Base-by-base conservation (phyloP, 2,113 vertebrate genomes). In the Melozone crissalis region DNA sequence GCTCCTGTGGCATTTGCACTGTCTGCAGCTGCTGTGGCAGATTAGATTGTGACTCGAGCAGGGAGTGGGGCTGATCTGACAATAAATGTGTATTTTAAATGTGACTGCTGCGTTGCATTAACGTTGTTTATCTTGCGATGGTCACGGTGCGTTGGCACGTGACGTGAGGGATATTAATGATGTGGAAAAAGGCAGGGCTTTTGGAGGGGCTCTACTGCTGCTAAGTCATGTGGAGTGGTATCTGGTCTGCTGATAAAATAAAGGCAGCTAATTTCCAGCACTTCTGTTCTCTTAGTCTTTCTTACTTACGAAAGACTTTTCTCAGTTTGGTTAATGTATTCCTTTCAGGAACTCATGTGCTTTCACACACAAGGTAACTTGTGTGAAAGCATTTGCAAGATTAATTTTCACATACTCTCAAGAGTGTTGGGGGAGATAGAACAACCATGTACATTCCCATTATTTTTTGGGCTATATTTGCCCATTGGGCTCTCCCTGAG, bases 51-150 rank as follows among this genome's bases (percentile, higher is more conserved):
- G 41, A 10, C 58, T 93, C 75, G 46, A 31, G 10, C 1, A 0
- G 72, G 57, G 28, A 91, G 72, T 3, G 2, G 77, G 88, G 81
- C 86, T 84, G 39, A 79, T 75, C 62, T 94, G 93, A 94, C 83
- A 90, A 51, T 84, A 80, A 91, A 65, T 76, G 76, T 74, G 67
- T 90, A 78, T 82, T 95, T 87, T 65, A 89, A 89, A 69, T 87
- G 88, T 78, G 43, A 71, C 93, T 95, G 95, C 46, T 96, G 80
- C 14, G 8, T 47, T 82, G 69, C 80, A 66, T 96, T 92, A 86
- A 43, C n/a, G 84, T 94, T 90, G 89, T 93, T 95, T 96, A 54
- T 90, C 65, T 76, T n/a, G 37, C 0, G 1, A 33, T 24, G 72
- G 68, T 73, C 22, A 72, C 72, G 9, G 19, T 47, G 72, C 31